Evolutionary conservation across 2,797 vertebrate species (phyloP).

Genomic region (Tachyglossus aculeatus): DNA sequence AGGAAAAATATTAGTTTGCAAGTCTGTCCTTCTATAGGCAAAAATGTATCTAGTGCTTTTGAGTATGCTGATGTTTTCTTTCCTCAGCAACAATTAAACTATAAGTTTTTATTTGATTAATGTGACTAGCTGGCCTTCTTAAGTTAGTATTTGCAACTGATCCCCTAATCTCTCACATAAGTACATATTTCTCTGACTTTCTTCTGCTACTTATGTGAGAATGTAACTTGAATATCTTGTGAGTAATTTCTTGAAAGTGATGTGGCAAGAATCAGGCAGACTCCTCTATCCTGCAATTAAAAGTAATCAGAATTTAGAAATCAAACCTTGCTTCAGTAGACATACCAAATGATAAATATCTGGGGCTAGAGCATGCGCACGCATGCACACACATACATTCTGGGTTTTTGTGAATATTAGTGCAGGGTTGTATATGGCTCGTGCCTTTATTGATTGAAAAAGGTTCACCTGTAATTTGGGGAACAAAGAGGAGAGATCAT

Average conservation of each 20-base stretch:
- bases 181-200: constrained; percentile 14
- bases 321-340: not conserved
- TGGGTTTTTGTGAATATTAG: too few species aligned
- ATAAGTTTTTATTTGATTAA: constrained; percentile 11
- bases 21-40: not conserved
- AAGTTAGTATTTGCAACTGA: constrained; percentile 7
- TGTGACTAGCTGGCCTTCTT: constrained; percentile 24
- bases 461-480: too few species aligned
- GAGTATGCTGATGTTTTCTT: not conserved
- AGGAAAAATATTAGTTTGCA: not conserved
- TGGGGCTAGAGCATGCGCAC: too few species aligned
- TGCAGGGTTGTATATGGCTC: too few species aligned
- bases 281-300: not conserved
- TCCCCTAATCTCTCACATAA: not conserved
- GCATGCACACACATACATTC: too few species aligned
- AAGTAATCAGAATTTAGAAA: not conserved
- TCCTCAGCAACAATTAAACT: constrained; percentile 25
- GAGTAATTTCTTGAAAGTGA: not conserved
- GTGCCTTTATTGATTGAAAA: too few species aligned
- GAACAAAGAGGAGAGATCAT: too few species aligned
- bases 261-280: not conserved
- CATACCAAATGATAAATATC: too few species aligned
- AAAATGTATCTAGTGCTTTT: constrained; percentile 10
- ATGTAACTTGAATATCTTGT: not conserved
- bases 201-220: constrained; percentile 10